Percentiles rank a stretch among this genome's conserved stretches.
Conservation (phyloP, 2,113 vertebrate genomes). For the Empidonax alnorum region DNA sequence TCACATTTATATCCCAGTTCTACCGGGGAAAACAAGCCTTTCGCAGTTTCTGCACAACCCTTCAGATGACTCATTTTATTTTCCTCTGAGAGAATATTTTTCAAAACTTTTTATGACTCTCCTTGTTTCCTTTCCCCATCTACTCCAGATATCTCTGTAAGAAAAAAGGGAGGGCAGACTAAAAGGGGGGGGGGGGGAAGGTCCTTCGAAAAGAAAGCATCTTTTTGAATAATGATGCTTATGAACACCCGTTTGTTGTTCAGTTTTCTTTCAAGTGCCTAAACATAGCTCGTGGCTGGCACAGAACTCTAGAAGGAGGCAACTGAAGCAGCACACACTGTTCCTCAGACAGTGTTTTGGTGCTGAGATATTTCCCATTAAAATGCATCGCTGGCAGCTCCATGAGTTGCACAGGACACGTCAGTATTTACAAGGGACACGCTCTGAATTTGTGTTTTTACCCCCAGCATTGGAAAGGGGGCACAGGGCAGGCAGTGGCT, state of each 20-base stretch:
- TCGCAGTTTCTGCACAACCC: not conserved
- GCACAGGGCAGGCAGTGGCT: not conserved
- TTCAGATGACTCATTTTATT: conserved; percentile 6
- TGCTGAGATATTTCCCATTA: not conserved
- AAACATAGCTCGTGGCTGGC: not conserved
- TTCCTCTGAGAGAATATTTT: conserved; percentile 3
- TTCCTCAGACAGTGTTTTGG: not conserved
- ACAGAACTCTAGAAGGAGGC: not conserved
- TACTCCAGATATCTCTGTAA: not conserved
- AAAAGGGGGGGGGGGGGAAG: not conserved
- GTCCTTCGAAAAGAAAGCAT: not conserved
- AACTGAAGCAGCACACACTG: not conserved
- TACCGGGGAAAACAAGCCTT: conserved; percentile 69
- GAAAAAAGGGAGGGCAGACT: not conserved
- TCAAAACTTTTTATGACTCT: not conserved
- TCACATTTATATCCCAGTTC: conserved; percentile 38
- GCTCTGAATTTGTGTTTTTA: not conserved
- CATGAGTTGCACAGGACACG: not conserved
- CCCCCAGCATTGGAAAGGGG: not conserved
- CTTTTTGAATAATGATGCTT: not conserved
- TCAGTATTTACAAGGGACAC: not conserved
- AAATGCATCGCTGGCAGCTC: not conserved
- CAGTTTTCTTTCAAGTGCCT: not conserved
- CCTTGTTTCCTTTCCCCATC: not conserved
- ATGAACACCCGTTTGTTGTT: not conserved